phyloP scores from a whole-genome alignment of 1,140 invertebrate genomes.

The Helicoverpa armigera region DNA sequence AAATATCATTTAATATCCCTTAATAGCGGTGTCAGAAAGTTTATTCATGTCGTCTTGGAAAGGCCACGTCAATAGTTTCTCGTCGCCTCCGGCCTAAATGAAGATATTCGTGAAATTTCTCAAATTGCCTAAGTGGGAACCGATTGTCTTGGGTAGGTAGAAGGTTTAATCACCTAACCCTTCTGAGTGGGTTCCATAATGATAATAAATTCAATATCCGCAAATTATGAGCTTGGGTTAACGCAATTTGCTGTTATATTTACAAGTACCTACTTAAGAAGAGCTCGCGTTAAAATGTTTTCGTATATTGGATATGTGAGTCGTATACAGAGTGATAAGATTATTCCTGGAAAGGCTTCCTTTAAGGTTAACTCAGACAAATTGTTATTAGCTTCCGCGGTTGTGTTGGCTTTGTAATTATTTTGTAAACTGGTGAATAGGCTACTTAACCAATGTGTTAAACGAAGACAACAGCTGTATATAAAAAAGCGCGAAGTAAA shows the following conservation, averaged over 20 bases:
- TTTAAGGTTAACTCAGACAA: neutral
- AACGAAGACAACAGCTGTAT: too few relatives aligned
- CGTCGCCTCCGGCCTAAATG: neutral
- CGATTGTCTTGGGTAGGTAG: conserved; percentile 46
- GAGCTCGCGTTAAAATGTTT: conserved; percentile 20
- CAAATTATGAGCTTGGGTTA: conserved; percentile 61
- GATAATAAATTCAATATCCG: conserved; percentile 73
- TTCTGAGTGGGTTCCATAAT: conserved; percentile 54
- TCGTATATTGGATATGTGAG: conserved; percentile 2
- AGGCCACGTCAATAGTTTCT: conserved; percentile 39
- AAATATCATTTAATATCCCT: neutral
- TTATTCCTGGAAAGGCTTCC: neutral
- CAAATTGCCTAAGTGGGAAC: conserved; percentile 54
- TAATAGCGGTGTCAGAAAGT: conserved; percentile 7
- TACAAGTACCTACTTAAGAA: conserved; percentile 30
- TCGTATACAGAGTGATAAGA: neutral
- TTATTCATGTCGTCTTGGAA: conserved; percentile 31
- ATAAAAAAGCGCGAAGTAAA: too few relatives aligned
- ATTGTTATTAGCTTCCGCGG: neutral
- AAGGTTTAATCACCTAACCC: conserved; percentile 61
- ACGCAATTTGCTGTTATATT: conserved; percentile 41
- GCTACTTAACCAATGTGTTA: too few relatives aligned
- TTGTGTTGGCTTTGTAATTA: too few relatives aligned
- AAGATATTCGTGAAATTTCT: conserved; percentile 54
- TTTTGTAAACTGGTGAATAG: too few relatives aligned